Evolutionary conservation across 2,797 vertebrate species (phyloP), one percentile per base, ranked within the genome.

Genomic region (Sorex maritimensis): DNA sequence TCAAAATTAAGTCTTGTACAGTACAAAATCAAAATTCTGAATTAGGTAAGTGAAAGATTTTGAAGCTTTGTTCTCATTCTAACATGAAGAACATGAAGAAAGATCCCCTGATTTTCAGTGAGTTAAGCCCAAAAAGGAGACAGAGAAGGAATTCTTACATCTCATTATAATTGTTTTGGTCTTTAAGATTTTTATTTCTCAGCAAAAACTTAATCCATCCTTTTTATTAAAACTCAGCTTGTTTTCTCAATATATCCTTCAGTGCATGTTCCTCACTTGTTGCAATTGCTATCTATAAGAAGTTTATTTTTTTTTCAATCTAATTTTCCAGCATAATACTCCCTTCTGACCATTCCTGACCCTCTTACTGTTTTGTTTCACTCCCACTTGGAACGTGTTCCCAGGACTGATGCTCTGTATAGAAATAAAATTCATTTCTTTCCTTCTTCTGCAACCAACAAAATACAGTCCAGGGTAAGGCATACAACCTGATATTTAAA

Each of bases 271-370:
- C 34, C 78, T 26, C 24, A 91, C 75, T 58, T 85, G 52, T 38
- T 87, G 61, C 26, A 94, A 96, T n/a, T 81, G 5, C 61, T 87
- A 68, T 87, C 69, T 87, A 92, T 84, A 71, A 13, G 78, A 8
- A 92, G 38, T 93, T 90, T 77, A 88, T 44, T 44, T 44, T 72
- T 88, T 65, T 95, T 95, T 89, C 78, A 85, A 77, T 91, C 67
- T 90, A 91, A 95, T 92, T 95, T 94, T 93, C 26, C 13, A 88
- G 2, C 15, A 65, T 87, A 92, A 87, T 93, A 74, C 26, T 69
- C 38, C 17, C 8, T 28, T 71, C 69, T 82, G 58, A 94, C 52
- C 72, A 92, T 91, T 89, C 15, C 46, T 94, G 30, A 91, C 8
- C 86, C 7, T 90, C 67, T 78, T 81, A 69, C 61, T 91, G 23